These are phyloP conservation scores for Micromesistius poutassou DNA, from an alignment of 2,797 vertebrate genomes.

Conservation along the genomic window DNA sequence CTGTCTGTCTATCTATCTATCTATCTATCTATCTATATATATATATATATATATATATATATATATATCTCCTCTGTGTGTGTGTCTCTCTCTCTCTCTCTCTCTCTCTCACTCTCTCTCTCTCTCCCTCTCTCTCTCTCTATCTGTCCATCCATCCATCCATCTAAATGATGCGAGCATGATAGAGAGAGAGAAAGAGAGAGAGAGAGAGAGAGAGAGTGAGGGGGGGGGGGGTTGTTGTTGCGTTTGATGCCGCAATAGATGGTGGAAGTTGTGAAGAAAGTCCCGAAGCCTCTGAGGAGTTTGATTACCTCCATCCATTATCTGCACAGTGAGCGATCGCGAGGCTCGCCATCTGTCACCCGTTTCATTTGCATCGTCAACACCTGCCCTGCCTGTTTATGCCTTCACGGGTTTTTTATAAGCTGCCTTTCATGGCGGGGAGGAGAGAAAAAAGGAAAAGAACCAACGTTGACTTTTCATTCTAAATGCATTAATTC, in stretches of 20 bases:
- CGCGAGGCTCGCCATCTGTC: constrained; percentile 98
- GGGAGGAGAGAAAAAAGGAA: constrained; percentile 30
- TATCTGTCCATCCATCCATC: background rate
- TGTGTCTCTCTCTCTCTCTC: too few relatives aligned
- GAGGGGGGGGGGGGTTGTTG: constrained; percentile 45
- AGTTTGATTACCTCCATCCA: constrained; percentile 99
- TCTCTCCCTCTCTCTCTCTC: background rate
- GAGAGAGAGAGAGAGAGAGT: constrained; percentile 12
- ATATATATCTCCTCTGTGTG: too few relatives aligned
- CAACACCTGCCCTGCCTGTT: constrained; percentile 99
- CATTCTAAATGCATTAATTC: constrained; percentile 72
- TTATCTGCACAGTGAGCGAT: constrained; percentile 97
- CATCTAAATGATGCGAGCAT: background rate
- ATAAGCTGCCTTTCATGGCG: constrained; percentile 75
- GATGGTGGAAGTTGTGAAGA: constrained; percentile 92
- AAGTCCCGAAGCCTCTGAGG: constrained; percentile 96
- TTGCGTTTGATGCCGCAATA: constrained; percentile 77
- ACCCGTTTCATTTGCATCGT: constrained; percentile 99
- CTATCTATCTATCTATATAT: too few relatives aligned
- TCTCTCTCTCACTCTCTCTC: too few relatives aligned
- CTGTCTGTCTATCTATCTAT: too few relatives aligned
- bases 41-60: too few relatives aligned
- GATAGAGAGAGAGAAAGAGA: constrained; percentile 12
- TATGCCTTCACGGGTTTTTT: constrained; percentile 82
- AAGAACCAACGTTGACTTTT: constrained; percentile 61